Evolutionary conservation across 1,140 invertebrate genomes (phyloP), one percentile per base, ranked within the genome.

Genomic region (Micrasema longulum): DNA sequence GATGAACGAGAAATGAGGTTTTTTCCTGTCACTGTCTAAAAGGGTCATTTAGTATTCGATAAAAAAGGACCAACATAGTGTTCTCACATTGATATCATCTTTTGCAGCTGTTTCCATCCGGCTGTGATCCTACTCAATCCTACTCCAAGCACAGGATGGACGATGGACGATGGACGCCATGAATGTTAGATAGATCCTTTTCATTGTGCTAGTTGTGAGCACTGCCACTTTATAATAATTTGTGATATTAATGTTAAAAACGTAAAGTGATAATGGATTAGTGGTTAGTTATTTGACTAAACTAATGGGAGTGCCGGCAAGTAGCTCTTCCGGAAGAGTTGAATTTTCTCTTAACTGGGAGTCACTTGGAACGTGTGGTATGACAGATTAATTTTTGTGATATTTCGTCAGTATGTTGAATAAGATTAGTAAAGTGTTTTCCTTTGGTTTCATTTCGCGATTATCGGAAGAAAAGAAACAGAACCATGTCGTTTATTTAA

Each of bases 61-160:
- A 62, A 79, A 85, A 79, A 66, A 80, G 78, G 82, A 85, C 70
- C 76, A 73, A 72, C 53, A 74, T 74, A 77, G 75, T 74, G 80
- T 78, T 80, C 82, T 81, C 78, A 80, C 81, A 82, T 84, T 79
- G 81, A 82, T 82, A 82, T 81, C 82, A 83, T 84, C 81, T 84
- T 81, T 80, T 83, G 83, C 83, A 85, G 83, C 81, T 85, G 81
- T 84, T 84, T 84, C 82, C 83, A 78, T 79, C 82, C 81, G 81
- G 79, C 78, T 80, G 80, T 83, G 81, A 26, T 82, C 80, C 81
- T 83, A 82, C 79, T 83, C 80, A 80, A 26, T 82, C 80, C 81
- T 83, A 82, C 79, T 83, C 80, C 78, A 79, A 83, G 80, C 80
- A 79, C 80, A 83, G 82, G 80, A 85, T 84, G 82, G 83, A 31